Conservation (phyloP, 1,140 invertebrate genomes). For the Sipha flava region DNA sequence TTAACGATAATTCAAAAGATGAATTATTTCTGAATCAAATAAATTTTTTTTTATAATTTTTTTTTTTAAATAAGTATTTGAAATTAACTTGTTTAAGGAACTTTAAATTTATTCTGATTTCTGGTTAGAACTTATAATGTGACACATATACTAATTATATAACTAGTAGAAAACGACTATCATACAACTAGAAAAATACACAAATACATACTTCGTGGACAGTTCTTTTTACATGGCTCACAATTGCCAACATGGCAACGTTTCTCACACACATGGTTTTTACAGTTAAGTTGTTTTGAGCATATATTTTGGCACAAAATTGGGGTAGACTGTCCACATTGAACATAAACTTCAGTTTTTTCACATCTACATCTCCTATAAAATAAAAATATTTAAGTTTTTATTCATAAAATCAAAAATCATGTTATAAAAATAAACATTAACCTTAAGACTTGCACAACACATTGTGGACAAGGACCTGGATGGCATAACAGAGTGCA, state of each 20-base stretch:
- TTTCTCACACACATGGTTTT: conserved; percentile 50
- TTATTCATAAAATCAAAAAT: neutral
- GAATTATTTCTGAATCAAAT: too few species aligned
- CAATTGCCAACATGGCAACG: conserved; percentile 51
- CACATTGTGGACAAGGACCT: conserved; percentile 65
- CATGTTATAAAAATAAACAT: neutral
- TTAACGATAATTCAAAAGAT: too few species aligned
- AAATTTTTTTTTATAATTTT: too few species aligned
- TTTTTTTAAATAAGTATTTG: too few species aligned
- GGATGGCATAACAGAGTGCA: conserved; percentile 88
- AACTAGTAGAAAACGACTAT: too few species aligned
- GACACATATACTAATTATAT: too few species aligned
- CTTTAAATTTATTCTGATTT: too few species aligned
- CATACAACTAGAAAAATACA: too few species aligned
- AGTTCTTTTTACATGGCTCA: conserved; percentile 45
- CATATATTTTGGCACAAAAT: conserved; percentile 67
- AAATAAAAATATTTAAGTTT: conserved; percentile 14
- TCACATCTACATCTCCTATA: conserved; percentile 68
- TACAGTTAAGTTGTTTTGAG: conserved; percentile 62
- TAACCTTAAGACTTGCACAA: conserved; percentile 47
- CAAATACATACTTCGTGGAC: neutral
- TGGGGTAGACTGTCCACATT: conserved; percentile 58
- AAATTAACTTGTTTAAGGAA: too few species aligned
- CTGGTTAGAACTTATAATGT: too few species aligned
- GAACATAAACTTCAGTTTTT: conserved; percentile 55